Conservation (phyloP, 2,113 vertebrate species). For the Eurypyga helias region DNA sequence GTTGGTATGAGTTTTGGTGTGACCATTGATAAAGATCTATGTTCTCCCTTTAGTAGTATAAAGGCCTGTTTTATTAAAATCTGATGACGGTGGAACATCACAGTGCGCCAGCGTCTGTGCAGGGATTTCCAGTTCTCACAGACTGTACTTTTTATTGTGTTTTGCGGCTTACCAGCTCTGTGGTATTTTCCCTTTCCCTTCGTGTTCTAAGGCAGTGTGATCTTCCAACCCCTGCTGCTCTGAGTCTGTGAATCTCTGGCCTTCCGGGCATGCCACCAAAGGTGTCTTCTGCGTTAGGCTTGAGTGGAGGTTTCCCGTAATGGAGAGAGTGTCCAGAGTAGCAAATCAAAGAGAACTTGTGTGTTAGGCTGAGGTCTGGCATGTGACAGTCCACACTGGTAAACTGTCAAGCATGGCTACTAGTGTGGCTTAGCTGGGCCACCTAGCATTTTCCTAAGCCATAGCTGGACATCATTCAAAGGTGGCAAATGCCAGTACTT, state of each 20-base stretch:
- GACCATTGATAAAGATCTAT: background rate
- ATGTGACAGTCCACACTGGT: fast-evolving
- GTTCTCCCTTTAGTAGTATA: background rate
- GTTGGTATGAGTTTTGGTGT: background rate
- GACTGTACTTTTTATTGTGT: background rate
- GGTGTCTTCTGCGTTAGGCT: background rate
- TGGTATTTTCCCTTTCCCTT: background rate
- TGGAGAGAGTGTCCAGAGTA: background rate
- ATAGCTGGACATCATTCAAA: background rate
- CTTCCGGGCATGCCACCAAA: background rate
- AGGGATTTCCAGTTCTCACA: background rate
- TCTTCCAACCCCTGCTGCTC: too few relatives aligned
- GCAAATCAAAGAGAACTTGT: background rate
- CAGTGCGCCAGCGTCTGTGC: background rate
- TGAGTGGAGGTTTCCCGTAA: background rate
- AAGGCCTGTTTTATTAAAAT: background rate
- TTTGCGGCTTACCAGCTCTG: background rate
- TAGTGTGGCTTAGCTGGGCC: background rate
- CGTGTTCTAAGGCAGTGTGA: background rate
- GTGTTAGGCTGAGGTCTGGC: background rate
- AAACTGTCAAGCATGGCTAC: background rate
- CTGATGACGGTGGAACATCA: background rate
- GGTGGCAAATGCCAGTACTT: background rate
- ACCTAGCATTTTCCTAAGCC: background rate
- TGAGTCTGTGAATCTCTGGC: too few relatives aligned